Conservation (phyloP, 2,888 invertebrate genomes). For the Nasonia oneida region DNA sequence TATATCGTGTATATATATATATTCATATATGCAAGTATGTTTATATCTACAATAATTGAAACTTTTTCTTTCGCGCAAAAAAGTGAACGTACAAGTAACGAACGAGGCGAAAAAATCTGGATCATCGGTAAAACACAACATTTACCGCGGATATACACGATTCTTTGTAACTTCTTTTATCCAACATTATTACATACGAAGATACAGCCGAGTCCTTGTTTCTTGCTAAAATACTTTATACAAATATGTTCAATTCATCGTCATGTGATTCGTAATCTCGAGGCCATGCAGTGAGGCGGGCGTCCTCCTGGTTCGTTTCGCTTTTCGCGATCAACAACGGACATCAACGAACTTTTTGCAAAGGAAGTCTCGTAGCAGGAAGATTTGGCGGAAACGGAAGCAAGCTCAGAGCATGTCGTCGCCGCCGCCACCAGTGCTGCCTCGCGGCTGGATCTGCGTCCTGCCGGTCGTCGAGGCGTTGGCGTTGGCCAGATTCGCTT, state of each 20-base stretch:
- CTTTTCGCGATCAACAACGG: slow-evolving; percentile 16
- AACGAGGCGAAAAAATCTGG: slow-evolving; percentile 58
- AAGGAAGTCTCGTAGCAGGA: slow-evolving; percentile 25
- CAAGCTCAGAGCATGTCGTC: slow-evolving; percentile 60
- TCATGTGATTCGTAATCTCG: slow-evolving; percentile 60
- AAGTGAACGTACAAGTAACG: slow-evolving; percentile 55
- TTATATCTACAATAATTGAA: slow-evolving; percentile 63
- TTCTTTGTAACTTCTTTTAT: slow-evolving; percentile 49
- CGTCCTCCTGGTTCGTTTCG: slow-evolving; percentile 19
- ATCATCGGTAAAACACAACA: slow-evolving; percentile 54
- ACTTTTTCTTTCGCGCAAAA: slow-evolving; percentile 51
- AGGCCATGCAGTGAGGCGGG: slow-evolving; percentile 57
- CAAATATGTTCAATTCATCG: slow-evolving; percentile 62
- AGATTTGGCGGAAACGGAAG: neutral
- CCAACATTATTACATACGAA: slow-evolving; percentile 53
- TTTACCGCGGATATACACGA: slow-evolving; percentile 60
- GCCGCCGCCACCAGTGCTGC: slow-evolving; percentile 62
- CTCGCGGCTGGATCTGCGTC: slow-evolving; percentile 75
- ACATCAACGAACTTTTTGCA: neutral
- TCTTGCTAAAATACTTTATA: slow-evolving; percentile 63
- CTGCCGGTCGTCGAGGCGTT: slow-evolving; percentile 73
- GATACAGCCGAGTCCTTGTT: slow-evolving; percentile 50
- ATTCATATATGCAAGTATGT: slow-evolving; percentile 61
- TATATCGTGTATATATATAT: slow-evolving; percentile 65
- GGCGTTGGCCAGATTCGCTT: slow-evolving; percentile 72